Percentiles rank a stretch among this genome's conserved stretches.
Conservation (phyloP, 2,888 invertebrate genomes). For the Entomobrya multifasciata region DNA sequence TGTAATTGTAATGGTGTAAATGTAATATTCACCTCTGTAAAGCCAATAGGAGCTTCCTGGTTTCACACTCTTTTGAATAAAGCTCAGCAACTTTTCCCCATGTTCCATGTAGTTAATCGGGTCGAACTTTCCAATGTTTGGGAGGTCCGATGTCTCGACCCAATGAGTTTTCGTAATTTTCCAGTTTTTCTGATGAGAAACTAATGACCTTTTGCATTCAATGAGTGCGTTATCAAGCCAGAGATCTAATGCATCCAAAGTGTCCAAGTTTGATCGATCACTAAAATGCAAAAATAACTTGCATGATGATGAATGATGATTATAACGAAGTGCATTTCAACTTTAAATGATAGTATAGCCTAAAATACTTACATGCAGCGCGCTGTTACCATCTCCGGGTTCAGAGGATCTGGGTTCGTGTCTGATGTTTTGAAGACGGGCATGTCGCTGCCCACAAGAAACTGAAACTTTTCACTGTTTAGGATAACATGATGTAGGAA, state of each 20-base stretch:
- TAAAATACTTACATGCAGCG: conserved; percentile 40
- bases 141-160: conserved; percentile 42
- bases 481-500: conserved; percentile 26
- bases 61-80: conserved; percentile 19
- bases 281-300: too few relatives aligned
- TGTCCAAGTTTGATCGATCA: neutral
- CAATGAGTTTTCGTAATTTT: conserved; percentile 35
- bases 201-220: neutral
- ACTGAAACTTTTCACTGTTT: neutral
- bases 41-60: conserved; percentile 62
- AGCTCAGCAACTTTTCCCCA: neutral
- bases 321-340: too few relatives aligned
- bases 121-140: conserved; percentile 29
- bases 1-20: too few relatives aligned
- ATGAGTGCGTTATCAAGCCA: conserved; percentile 60
- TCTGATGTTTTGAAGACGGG: conserved; percentile 7
- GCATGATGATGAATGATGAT: too few relatives aligned
- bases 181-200: conserved; percentile 14
- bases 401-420: neutral
- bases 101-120: neutral
- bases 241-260: conserved; percentile 41
- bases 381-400: too few relatives aligned
- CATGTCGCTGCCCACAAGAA: conserved; percentile 40
- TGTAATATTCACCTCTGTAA: conserved; percentile 52
- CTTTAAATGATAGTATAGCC: too few relatives aligned